phyloP scores from a whole-genome alignment of 2,113 vertebrate genomes.

The Siniperca knerii region DNA sequence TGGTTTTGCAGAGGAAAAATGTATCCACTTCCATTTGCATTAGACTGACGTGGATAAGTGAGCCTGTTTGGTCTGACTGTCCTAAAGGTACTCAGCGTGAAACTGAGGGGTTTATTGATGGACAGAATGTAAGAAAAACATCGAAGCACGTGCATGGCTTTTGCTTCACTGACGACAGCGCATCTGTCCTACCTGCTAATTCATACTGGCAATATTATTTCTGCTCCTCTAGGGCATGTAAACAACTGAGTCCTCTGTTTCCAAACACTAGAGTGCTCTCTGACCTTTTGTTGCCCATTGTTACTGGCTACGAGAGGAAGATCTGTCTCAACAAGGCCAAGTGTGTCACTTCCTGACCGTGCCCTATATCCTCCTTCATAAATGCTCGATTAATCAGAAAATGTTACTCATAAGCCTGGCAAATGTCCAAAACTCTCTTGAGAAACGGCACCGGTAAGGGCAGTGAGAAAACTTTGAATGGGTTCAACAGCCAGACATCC shows the following conservation, averaged over 20 bases:
- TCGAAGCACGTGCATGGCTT: background rate
- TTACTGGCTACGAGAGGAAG: conserved; percentile 64
- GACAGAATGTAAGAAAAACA: background rate
- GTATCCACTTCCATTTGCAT: background rate
- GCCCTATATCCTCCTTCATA: conserved; percentile 53
- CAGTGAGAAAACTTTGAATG: conserved; percentile 7
- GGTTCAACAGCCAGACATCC: conserved; percentile 36
- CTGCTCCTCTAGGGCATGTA: conserved; percentile 54
- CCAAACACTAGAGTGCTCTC: conserved; percentile 38
- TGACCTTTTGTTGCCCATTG: conserved; percentile 37
- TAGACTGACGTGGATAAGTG: background rate
- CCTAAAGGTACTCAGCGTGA: background rate
- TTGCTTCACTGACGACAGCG: background rate
- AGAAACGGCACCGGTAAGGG: background rate
- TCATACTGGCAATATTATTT: conserved; percentile 28
- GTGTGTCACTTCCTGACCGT: conserved; percentile 69
- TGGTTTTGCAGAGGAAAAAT: background rate
- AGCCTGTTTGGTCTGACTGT: background rate
- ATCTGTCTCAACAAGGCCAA: conserved; percentile 68
- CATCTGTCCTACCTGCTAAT: background rate
- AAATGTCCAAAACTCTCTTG: conserved; percentile 28
- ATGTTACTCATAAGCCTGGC: conserved; percentile 34
- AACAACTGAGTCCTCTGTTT: conserved; percentile 55
- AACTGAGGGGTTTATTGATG: background rate
- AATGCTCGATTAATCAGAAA: conserved; percentile 51